These are phyloP conservation scores for Osmerus mordax DNA, from an alignment of 2,113 vertebrate species.

Conservation along the genomic window DNA sequence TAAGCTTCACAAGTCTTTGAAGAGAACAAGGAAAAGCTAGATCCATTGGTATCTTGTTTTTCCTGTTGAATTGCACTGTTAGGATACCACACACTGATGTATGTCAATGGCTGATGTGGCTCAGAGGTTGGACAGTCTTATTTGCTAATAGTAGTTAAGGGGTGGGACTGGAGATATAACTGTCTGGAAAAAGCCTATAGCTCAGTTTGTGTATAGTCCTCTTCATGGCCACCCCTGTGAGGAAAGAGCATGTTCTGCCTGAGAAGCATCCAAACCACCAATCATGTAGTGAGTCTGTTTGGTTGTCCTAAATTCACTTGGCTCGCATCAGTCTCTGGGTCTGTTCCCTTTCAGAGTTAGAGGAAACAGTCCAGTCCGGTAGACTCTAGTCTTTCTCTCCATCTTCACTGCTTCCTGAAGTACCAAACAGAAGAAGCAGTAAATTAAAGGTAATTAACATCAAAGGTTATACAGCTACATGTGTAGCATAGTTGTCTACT, in stretches of 20 bases:
- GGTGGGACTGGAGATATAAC: background rate
- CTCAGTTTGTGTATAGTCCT: conserved; percentile 24
- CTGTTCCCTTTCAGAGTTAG: conserved; percentile 24
- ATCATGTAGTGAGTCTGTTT: conserved; percentile 23
- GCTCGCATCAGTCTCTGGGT: conserved; percentile 42
- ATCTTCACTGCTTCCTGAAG: conserved; percentile 92
- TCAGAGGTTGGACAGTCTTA: conserved; percentile 33
- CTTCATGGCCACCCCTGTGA: conserved; percentile 25
- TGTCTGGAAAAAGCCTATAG: conserved; percentile 5
- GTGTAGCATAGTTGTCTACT: background rate
- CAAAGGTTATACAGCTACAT: too few relatives aligned
- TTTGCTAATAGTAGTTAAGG: conserved; percentile 29
- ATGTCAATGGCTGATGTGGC: conserved; percentile 29
- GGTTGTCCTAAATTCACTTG: conserved; percentile 20
- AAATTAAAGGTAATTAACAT: background rate
- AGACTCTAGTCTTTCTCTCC: conserved; percentile 87
- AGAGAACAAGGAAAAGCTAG: conserved; percentile 51
- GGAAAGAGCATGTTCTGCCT: conserved; percentile 52
- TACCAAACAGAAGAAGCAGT: conserved; percentile 39
- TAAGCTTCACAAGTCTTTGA: conserved; percentile 53
- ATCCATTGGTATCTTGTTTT: conserved; percentile 23
- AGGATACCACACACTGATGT: conserved; percentile 37
- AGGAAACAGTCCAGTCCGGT: conserved; percentile 35
- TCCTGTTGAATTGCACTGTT: conserved; percentile 52
- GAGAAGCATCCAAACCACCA: conserved; percentile 48